phyloP scores from a whole-genome alignment of 37 sponge, comb jelly and placozoan species.

The Agelas oroides region DNA sequence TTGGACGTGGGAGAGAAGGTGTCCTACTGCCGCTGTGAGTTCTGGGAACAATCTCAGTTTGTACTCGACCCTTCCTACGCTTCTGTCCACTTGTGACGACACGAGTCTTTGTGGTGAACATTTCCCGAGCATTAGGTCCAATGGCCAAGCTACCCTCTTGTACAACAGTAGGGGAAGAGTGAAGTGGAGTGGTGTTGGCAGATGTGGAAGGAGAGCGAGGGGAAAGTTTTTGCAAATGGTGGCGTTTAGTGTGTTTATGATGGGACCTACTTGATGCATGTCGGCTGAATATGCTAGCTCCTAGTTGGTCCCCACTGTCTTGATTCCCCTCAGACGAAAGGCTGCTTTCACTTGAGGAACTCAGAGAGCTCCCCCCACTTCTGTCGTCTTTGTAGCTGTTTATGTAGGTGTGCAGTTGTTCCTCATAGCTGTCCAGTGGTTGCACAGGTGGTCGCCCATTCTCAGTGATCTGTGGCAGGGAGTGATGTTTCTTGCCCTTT shows the following conservation, averaged over 20 bases:
- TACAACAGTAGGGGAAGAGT: background rate
- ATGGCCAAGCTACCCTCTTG: slow-evolving; percentile 75
- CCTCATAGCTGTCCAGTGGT: slow-evolving; percentile 9
- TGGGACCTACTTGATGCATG: background rate
- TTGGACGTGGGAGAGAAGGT: background rate
- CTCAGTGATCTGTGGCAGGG: background rate
- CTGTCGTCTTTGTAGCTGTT: background rate
- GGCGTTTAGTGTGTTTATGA: background rate
- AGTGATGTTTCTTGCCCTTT: too few species aligned
- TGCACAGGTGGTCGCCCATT: background rate
- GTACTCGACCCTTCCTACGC: background rate
- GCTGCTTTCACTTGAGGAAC: slow-evolving; percentile 11
- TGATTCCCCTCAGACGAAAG: background rate
- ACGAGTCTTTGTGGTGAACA: slow-evolving; percentile 16
- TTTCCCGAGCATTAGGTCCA: slow-evolving; percentile 63
- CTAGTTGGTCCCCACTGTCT: slow-evolving; percentile 24
- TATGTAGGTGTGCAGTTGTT: slow-evolving; percentile 13
- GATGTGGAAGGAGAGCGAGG: background rate
- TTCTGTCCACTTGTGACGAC: background rate
- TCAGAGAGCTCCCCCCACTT: background rate
- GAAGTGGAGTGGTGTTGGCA: background rate
- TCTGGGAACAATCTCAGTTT: slow-evolving; percentile 19
- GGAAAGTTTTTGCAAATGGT: background rate
- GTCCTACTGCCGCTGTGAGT: too few species aligned
- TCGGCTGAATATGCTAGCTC: slow-evolving; percentile 52